Evolutionary conservation across 1,140 invertebrate genomes (phyloP).

Genomic region (Phortica variegata): DNA sequence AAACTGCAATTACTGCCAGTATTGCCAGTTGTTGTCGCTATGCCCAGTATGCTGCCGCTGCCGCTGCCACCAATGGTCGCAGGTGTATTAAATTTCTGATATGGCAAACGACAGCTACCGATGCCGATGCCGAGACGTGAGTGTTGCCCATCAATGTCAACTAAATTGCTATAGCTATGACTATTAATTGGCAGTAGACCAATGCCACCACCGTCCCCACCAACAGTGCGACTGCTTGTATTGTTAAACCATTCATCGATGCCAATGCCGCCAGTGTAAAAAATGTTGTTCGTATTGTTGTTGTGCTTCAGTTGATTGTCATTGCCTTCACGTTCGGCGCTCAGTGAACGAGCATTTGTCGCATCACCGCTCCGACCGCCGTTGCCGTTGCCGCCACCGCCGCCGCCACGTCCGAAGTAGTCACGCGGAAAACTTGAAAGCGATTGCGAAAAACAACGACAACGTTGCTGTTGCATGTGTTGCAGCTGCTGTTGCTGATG

Average conservation of each 20-base stretch:
- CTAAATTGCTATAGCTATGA: slow-evolving; percentile 50
- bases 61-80: slow-evolving; percentile 10
- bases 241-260: slow-evolving; percentile 9
- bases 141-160: slow-evolving; percentile 37
- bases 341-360: too few relatives aligned
- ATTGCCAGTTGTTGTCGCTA: too few relatives aligned
- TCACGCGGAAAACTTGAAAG: slow-evolving; percentile 43
- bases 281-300: slow-evolving; percentile 15
- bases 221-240: background rate
- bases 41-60: slow-evolving; percentile 6
- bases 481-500: slow-evolving; percentile 44
- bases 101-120: slow-evolving; percentile 37
- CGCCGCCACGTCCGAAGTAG: slow-evolving; percentile 23
- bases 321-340: too few relatives aligned
- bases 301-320: slow-evolving; percentile 5
- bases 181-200: slow-evolving; percentile 41
- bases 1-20: slow-evolving; percentile 10
- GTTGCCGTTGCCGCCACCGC: slow-evolving; percentile 12
- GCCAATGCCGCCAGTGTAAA: slow-evolving; percentile 15
- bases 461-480: slow-evolving; percentile 44
- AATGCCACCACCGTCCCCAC: slow-evolving; percentile 6
- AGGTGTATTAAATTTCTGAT: slow-evolving; percentile 36
- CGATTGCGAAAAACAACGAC: slow-evolving; percentile 53
- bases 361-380: slow-evolving; percentile 5
- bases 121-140: background rate